Evolutionary conservation across 2,113 vertebrate species (phyloP).

Genomic region (Sebastes fasciatus): DNA sequence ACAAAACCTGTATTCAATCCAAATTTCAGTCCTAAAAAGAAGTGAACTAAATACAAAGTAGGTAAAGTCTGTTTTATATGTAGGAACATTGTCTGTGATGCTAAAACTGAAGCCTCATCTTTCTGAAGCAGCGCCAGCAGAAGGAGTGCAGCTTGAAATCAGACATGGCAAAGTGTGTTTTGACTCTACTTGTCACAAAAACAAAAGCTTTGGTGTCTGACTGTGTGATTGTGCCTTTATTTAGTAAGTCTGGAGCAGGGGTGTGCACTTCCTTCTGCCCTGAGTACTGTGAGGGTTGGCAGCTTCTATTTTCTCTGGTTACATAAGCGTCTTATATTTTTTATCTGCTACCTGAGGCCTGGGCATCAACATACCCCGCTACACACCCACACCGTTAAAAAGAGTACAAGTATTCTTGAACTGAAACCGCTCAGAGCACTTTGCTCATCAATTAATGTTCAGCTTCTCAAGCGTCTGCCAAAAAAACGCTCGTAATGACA

Average conservation of each 20-base stretch:
- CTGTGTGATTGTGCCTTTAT: slow-evolving; percentile 30
- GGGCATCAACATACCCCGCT: slow-evolving; percentile 16
- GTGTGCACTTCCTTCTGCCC: slow-evolving; percentile 18
- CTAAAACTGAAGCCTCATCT: slow-evolving; percentile 6
- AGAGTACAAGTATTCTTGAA: slow-evolving; percentile 4
- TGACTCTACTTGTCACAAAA: slow-evolving; percentile 22
- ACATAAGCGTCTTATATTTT: slow-evolving; percentile 32
- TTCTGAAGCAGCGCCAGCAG: slow-evolving; percentile 6
- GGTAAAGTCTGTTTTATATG: not conserved
- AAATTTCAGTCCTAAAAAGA: not conserved
- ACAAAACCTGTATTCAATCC: not conserved
- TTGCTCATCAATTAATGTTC: slow-evolving; percentile 10
- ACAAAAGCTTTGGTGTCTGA: slow-evolving; percentile 23
- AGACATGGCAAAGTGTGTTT: not conserved
- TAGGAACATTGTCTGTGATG: not conserved
- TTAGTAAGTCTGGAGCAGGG: slow-evolving; percentile 22
- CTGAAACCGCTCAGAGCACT: slow-evolving; percentile 3
- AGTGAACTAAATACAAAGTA: slow-evolving; percentile 5
- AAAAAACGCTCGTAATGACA: not conserved
- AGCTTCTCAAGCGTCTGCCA: not conserved
- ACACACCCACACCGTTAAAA: slow-evolving; percentile 8
- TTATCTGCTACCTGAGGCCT: slow-evolving; percentile 23
- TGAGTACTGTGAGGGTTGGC: not conserved
- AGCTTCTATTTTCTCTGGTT: slow-evolving; percentile 38
- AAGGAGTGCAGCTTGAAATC: not conserved